Evolutionary conservation across 2,888 invertebrate species (phyloP).

Genomic region (Agrotis exclamationis): DNA sequence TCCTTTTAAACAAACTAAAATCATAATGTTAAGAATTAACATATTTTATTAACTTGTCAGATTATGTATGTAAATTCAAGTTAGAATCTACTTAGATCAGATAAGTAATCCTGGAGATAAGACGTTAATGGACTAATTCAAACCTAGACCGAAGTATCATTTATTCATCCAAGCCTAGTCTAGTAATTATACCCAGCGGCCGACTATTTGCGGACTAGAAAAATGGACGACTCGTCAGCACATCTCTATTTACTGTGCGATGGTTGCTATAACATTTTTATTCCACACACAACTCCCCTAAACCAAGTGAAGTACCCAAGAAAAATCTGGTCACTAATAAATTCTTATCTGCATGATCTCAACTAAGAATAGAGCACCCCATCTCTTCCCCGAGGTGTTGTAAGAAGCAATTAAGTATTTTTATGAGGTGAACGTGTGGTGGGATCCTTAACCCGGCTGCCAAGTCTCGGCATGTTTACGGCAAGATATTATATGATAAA

Average conservation of each 20-base stretch:
- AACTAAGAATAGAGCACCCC: slow-evolving; percentile 51
- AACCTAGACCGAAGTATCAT: too few relatives aligned
- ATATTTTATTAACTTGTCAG: too few relatives aligned
- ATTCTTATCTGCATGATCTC: slow-evolving; percentile 52
- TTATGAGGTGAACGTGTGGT: slow-evolving; percentile 61
- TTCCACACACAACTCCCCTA: not conserved
- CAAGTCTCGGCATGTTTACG: slow-evolving; percentile 48
- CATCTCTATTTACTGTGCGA: not conserved
- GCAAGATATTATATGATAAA: slow-evolving; percentile 57
- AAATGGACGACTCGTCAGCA: too few relatives aligned
- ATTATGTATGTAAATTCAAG: too few relatives aligned
- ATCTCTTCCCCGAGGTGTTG: slow-evolving; percentile 54
- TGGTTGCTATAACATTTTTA: not conserved
- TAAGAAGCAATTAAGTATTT: slow-evolving; percentile 59
- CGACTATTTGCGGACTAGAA: too few relatives aligned
- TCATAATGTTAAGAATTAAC: too few relatives aligned
- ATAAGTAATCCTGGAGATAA: not conserved
- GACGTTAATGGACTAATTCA: not conserved
- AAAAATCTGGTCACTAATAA: slow-evolving; percentile 34
- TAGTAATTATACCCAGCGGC: too few relatives aligned
- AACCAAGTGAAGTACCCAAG: not conserved
- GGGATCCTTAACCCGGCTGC: slow-evolving; percentile 51
- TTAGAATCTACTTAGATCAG: not conserved
- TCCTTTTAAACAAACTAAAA: too few relatives aligned
- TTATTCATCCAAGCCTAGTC: too few relatives aligned